Percentiles rank a stretch among this genome's conserved stretches.
phyloP scores from a whole-genome alignment of 2,113 vertebrate species.

The Passer domesticus region DNA sequence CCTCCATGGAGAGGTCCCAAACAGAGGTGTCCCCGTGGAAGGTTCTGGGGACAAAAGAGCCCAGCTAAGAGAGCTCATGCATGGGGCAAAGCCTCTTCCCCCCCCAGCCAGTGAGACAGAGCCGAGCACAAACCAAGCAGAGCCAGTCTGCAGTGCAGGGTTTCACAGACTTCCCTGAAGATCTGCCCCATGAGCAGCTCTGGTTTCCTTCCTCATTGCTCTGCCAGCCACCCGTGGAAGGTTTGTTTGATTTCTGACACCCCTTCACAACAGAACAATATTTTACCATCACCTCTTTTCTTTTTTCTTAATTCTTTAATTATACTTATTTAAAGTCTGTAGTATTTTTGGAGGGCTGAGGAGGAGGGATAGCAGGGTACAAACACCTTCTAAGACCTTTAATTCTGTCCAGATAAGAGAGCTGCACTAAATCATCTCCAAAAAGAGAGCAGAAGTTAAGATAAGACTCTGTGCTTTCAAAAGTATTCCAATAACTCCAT shows the following conservation, averaged over 20 bases:
- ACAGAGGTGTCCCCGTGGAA: background rate
- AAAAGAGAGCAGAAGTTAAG: slow-evolving; percentile 40
- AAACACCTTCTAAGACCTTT: background rate
- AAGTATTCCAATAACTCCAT: slow-evolving; percentile 30
- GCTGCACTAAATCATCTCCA: slow-evolving; percentile 32
- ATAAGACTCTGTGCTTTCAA: background rate
- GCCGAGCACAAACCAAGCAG: background rate
- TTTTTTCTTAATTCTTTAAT: background rate
- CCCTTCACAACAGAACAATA: background rate
- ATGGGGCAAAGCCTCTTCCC: background rate
- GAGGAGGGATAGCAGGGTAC: background rate
- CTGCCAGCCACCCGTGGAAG: background rate
- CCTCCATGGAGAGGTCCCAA: background rate
- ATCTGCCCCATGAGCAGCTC: background rate
- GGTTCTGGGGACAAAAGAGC: background rate
- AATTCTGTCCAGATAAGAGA: slow-evolving; percentile 39
- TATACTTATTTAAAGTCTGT: background rate
- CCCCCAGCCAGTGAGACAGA: background rate
- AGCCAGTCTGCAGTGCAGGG: background rate
- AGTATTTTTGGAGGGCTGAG: background rate
- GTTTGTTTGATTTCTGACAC: background rate
- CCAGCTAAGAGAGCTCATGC: background rate
- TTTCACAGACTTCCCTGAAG: background rate
- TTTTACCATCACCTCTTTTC: background rate
- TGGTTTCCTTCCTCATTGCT: background rate